Evolutionary conservation across 2,888 invertebrate species (phyloP).

Genomic region (Tribolium freemani): DNA sequence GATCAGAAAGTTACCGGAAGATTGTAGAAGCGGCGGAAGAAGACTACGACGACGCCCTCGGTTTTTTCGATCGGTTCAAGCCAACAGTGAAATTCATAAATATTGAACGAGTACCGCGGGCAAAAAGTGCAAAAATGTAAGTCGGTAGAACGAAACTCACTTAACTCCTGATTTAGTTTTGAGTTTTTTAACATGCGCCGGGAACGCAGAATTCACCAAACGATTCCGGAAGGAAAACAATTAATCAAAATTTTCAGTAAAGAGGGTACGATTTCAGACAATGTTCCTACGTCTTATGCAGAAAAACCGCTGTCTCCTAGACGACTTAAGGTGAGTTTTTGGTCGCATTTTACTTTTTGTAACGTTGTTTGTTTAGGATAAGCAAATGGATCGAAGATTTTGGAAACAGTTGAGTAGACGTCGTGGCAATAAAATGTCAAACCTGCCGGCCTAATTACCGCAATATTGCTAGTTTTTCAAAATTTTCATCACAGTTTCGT

Average conservation of each 20-base stretch:
- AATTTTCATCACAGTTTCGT: conserved; percentile 40
- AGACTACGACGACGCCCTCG: conserved; percentile 54
- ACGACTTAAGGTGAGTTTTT: conserved; percentile 70
- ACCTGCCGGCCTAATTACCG: conserved; percentile 54
- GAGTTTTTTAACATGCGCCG: conserved; percentile 69
- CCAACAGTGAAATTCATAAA: conserved; percentile 65
- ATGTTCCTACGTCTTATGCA: conserved; percentile 64
- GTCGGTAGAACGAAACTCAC: background rate
- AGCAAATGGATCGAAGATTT: conserved; percentile 82
- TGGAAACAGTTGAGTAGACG: conserved; percentile 86
- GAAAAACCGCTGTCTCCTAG: conserved; percentile 72
- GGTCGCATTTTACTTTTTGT: background rate
- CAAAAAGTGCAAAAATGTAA: conserved; percentile 64
- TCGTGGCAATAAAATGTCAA: conserved; percentile 66
- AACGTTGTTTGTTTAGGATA: conserved; percentile 71
- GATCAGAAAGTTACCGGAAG: conserved; percentile 69
- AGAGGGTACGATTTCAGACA: conserved; percentile 63
- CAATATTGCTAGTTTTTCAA: conserved; percentile 4
- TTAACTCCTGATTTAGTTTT: conserved; percentile 62
- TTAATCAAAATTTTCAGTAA: conserved; percentile 66
- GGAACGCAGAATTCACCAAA: conserved; percentile 67
- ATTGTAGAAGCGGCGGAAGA: conserved; percentile 65
- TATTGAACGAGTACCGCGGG: conserved; percentile 65
- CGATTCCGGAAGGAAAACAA: conserved; percentile 67
- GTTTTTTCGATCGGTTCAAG: conserved; percentile 65